Conservation (phyloP, 2,888 invertebrate genomes). For the Rhodophaea formosa region DNA sequence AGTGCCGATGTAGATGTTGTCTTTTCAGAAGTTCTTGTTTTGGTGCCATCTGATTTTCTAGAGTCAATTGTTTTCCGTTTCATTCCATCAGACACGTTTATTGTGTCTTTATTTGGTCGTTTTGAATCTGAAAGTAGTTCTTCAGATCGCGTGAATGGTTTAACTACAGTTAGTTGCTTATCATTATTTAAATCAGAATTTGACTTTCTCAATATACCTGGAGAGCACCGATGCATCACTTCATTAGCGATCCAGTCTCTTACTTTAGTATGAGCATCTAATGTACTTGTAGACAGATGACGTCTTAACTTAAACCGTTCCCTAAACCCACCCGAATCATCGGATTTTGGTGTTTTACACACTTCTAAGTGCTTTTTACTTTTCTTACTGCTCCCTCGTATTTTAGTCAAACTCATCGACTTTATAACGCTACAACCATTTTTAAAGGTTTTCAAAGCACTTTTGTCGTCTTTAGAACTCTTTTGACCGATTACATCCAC, state of each 20-base stretch:
- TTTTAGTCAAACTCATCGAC: slow-evolving; percentile 77
- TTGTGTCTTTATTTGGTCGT: slow-evolving; percentile 43
- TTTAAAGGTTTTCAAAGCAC: slow-evolving; percentile 67
- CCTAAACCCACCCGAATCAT: slow-evolving; percentile 80
- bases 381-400: slow-evolving; percentile 75
- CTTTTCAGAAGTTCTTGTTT: slow-evolving; percentile 69
- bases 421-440: slow-evolving; percentile 82
- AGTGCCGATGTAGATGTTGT: slow-evolving; percentile 72
- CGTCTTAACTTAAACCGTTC: slow-evolving; percentile 84
- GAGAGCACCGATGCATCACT: slow-evolving; percentile 87
- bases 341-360: slow-evolving; percentile 80
- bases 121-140: slow-evolving; percentile 65
- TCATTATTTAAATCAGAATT: slow-evolving; percentile 60
- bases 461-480: slow-evolving; percentile 68
- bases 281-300: slow-evolving; percentile 89
- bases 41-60: slow-evolving; percentile 45
- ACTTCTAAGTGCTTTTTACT: slow-evolving; percentile 77
- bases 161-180: slow-evolving; percentile 47
- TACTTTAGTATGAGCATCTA: slow-evolving; percentile 93
- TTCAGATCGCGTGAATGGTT: slow-evolving; percentile 71
- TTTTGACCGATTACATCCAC: slow-evolving; percentile 74
- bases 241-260: slow-evolving; percentile 93
- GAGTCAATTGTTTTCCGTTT: slow-evolving; percentile 42
- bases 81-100: slow-evolving; percentile 40
- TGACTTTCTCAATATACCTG: slow-evolving; percentile 82